A percentile compares a stretch with the other conserved stretches of the same genome.
These are phyloP conservation scores for Ctenochaetus hawaiiensis DNA, from an alignment of 2,797 vertebrate species.

Conservation along the genomic window DNA sequence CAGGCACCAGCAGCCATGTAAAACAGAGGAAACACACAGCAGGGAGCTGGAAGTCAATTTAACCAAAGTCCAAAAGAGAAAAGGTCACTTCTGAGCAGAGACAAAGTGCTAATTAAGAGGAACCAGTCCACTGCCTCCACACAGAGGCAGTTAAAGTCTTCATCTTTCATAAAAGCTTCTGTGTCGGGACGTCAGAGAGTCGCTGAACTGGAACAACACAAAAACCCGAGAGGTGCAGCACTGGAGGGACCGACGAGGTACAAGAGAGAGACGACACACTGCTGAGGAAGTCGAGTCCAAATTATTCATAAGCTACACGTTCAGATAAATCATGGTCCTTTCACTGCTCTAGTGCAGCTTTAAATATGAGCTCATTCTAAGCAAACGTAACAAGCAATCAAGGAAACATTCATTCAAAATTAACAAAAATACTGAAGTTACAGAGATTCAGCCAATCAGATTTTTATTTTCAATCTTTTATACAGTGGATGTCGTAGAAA, in stretches of 20 bases:
- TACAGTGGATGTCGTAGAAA: neutral
- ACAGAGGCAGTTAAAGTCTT: slow-evolving; percentile 61
- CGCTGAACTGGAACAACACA: slow-evolving; percentile 46
- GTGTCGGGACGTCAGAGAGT: slow-evolving; percentile 56
- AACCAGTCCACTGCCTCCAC: slow-evolving; percentile 70
- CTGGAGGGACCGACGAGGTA: neutral
- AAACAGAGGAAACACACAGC: slow-evolving; percentile 34
- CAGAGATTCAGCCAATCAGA: neutral
- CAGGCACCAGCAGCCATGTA: slow-evolving; percentile 45
- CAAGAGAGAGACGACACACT: slow-evolving; percentile 5
- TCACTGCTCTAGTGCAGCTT: slow-evolving; percentile 1
- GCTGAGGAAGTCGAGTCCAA: slow-evolving; percentile 17
- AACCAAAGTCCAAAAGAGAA: slow-evolving; percentile 45
- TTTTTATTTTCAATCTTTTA: neutral
- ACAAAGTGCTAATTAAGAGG: slow-evolving; percentile 78
- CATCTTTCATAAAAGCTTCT: slow-evolving; percentile 64
- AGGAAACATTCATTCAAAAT: neutral
- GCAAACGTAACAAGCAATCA: slow-evolving; percentile 1
- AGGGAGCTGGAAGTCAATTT: slow-evolving; percentile 40
- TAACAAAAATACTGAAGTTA: neutral
- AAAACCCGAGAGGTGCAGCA: slow-evolving; percentile 25
- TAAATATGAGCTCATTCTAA: neutral
- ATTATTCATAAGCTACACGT: slow-evolving; percentile 51
- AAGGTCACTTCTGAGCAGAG: slow-evolving; percentile 67
- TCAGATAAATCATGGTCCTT: slow-evolving; percentile 32